These are phyloP conservation scores for Anas bahamensis DNA, from an alignment of 2,797 vertebrate species.

Conservation along the genomic window DNA sequence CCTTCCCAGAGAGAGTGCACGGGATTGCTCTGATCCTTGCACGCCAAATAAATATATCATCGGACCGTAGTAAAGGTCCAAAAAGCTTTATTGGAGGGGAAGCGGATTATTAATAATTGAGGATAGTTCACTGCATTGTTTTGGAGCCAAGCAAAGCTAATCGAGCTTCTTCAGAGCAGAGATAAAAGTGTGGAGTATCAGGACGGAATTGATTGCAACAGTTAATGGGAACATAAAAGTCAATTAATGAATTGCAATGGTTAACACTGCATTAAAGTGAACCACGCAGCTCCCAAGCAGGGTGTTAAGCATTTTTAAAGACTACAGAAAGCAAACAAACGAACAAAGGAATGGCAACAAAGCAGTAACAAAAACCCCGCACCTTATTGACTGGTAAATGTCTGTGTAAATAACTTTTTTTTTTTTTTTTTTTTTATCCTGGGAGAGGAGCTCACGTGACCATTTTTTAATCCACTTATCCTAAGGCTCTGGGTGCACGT, in stretches of 20 bases:
- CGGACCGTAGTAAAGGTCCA: conserved; percentile 6
- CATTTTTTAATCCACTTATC: neutral
- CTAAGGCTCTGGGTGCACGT: neutral
- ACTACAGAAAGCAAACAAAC: neutral
- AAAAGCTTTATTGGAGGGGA: conserved; percentile 46
- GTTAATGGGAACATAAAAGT: conserved; percentile 23
- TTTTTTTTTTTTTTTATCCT: neutral
- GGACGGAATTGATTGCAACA: conserved; percentile 8
- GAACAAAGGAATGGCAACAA: neutral
- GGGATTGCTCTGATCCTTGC: conserved; percentile 47
- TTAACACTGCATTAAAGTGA: conserved; percentile 6
- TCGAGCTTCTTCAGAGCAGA: neutral
- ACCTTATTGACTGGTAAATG: neutral
- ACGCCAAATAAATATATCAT: conserved; percentile 44
- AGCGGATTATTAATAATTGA: conserved; percentile 67
- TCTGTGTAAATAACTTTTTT: neutral
- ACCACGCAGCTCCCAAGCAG: neutral
- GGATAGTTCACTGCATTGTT: conserved; percentile 22
- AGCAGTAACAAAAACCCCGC: accelerated
- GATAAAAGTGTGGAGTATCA: neutral
- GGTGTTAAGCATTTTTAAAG: conserved; percentile 10
- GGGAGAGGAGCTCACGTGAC: neutral
- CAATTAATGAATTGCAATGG: conserved; percentile 46
- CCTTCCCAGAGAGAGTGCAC: conserved; percentile 54
- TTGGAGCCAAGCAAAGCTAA: conserved; percentile 59